Conservation (phyloP, 2,888 invertebrate species). For the Helicoverpa assulta region DNA sequence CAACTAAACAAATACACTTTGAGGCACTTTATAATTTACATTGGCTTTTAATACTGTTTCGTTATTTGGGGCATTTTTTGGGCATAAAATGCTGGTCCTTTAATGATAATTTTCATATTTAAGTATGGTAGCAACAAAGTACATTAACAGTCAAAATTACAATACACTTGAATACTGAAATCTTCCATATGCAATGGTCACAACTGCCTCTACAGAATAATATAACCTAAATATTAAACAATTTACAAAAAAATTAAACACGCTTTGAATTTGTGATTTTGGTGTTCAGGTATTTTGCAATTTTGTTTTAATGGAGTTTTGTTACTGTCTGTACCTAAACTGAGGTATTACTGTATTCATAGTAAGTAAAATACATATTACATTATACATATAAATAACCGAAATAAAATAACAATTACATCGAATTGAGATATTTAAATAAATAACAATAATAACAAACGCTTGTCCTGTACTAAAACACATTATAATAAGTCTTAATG, state of each 20-base stretch:
- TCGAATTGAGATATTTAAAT: conserved; percentile 5
- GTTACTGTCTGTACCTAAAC: background rate
- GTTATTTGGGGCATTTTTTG: conserved; percentile 41
- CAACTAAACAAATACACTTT: background rate
- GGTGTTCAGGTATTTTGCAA: too few species aligned
- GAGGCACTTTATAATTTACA: background rate
- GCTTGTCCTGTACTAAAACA: conserved; percentile 38
- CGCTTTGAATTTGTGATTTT: too few species aligned
- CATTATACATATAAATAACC: background rate
- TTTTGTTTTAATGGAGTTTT: too few species aligned
- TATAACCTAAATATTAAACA: too few species aligned
- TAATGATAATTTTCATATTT: too few species aligned
- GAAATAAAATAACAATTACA: background rate
- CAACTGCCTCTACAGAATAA: too few species aligned
- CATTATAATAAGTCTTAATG: conserved; percentile 31
- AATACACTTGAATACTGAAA: too few species aligned
- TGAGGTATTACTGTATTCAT: conserved; percentile 43
- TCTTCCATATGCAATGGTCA: too few species aligned
- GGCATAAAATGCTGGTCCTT: too few species aligned
- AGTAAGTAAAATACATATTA: conserved; percentile 14
- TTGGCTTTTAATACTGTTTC: background rate
- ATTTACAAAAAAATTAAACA: too few species aligned
- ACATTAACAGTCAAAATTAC: too few species aligned
- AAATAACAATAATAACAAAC: conserved; percentile 8
- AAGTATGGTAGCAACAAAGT: too few species aligned